A percentile compares a stretch with the other conserved stretches of the same genome.
These are phyloP conservation scores for Himalopsyche japonica DNA, from an alignment of 2,888 invertebrate genomes.

Conservation along the genomic window DNA sequence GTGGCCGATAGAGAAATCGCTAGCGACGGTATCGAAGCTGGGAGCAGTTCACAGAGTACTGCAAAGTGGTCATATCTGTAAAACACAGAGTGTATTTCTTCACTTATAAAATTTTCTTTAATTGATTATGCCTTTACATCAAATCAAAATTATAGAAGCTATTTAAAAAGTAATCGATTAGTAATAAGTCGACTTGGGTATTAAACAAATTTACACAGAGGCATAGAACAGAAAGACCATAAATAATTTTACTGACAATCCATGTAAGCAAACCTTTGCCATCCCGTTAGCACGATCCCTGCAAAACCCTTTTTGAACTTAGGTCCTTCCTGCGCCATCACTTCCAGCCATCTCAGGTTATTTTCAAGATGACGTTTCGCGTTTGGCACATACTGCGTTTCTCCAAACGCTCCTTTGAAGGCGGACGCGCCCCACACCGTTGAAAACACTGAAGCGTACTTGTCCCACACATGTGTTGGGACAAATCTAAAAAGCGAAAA, in stretches of 20 bases:
- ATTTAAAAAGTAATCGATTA: too few species aligned
- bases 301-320: conserved; percentile 58
- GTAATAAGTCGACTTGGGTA: too few species aligned
- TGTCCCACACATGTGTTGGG: conserved; percentile 62
- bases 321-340: conserved; percentile 63
- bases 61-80: conserved; percentile 70
- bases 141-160: too few species aligned
- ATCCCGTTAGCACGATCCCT: conserved; percentile 63
- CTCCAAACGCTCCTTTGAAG: conserved; percentile 76
- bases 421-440: conserved; percentile 75
- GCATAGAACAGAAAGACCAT: too few species aligned
- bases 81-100: conserved; percentile 40
- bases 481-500: conserved; percentile 39
- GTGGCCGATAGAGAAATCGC: conserved; percentile 64
- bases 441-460: conserved; percentile 68
- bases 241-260: background rate
- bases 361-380: conserved; percentile 71
- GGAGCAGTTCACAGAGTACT: conserved; percentile 68
- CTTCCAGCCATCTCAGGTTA: conserved; percentile 69
- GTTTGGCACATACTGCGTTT: conserved; percentile 69
- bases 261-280: conserved; percentile 52
- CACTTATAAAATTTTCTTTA: too few species aligned
- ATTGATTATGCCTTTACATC: too few species aligned
- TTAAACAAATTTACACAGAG: too few species aligned
- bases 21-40: conserved; percentile 67